Conservation (phyloP, 2,113 vertebrate genomes). For the Ammodytes marinus region DNA sequence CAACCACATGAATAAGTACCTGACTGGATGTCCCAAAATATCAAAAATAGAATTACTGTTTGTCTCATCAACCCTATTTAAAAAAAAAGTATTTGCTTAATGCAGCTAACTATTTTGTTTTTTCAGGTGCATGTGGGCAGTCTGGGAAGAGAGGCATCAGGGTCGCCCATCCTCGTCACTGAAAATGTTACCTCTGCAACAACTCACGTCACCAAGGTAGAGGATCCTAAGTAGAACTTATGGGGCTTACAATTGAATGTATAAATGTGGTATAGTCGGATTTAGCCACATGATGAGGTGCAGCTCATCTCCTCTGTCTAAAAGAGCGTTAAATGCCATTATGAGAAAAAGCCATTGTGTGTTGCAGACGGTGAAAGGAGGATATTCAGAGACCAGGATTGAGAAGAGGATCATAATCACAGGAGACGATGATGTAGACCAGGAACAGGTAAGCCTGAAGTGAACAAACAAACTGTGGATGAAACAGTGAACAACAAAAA, state of each 20-base stretch:
- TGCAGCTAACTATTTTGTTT: constrained; percentile 3
- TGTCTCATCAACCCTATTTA: not conserved
- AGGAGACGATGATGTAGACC: constrained; percentile 98
- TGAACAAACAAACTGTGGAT: not conserved
- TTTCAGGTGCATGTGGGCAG: constrained; percentile 80
- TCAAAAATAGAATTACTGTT: not conserved
- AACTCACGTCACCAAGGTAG: constrained; percentile 97
- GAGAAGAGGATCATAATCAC: constrained; percentile 99
- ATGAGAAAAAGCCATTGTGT: constrained; percentile 42
- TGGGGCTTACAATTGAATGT: not conserved
- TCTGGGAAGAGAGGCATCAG: constrained; percentile 77
- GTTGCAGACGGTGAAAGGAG: constrained; percentile 97
- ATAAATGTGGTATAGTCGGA: not conserved
- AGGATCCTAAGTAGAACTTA: constrained; percentile 2
- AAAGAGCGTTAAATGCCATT: constrained; percentile 3
- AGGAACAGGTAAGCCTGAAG: constrained; percentile 91
- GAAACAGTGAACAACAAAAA: not conserved
- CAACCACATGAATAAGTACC: not conserved
- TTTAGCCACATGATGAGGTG: not conserved
- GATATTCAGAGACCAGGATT: constrained; percentile 98
- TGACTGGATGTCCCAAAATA: constrained; percentile 18
- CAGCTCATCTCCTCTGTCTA: not conserved
- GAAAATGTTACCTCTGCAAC: constrained; percentile 99
- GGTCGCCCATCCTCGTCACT: constrained; percentile 83
- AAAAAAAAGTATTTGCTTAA: not conserved